These are phyloP conservation scores for Limnephilus rhombicus DNA, from an alignment of 2,888 invertebrate genomes.

Conservation along the genomic window DNA sequence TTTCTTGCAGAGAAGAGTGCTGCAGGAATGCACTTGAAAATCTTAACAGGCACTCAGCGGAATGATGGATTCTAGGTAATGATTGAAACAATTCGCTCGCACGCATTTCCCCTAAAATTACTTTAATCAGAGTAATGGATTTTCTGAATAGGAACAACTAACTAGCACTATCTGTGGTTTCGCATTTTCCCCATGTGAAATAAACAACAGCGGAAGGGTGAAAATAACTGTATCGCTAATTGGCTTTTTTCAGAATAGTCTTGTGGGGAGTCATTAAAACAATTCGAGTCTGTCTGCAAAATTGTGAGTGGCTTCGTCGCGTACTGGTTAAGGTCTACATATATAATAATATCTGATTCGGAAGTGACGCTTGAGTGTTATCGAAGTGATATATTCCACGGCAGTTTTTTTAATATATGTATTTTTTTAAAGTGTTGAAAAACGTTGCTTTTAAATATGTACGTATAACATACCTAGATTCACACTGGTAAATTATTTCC, in stretches of 20 bases:
- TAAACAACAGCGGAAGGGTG: not conserved
- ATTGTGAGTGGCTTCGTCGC: not conserved
- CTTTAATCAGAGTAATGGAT: not conserved
- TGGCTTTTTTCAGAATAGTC: not conserved
- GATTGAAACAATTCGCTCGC: not conserved
- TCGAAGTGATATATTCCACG: not conserved
- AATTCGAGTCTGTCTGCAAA: not conserved
- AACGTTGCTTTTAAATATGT: not conserved
- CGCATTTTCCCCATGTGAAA: not conserved
- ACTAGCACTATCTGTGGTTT: not conserved
- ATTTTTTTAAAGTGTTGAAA: not conserved
- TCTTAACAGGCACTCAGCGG: not conserved
- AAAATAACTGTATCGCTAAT: not conserved
- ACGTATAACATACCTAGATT: not conserved
- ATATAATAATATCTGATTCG: not conserved
- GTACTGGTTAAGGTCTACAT: not conserved
- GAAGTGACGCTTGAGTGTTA: not conserved
- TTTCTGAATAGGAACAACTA: not conserved
- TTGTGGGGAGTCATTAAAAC: not conserved
- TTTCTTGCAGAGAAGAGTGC: not conserved
- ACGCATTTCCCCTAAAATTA: not conserved
- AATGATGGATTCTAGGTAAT: not conserved
- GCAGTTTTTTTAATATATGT: not conserved
- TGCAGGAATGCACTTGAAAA: not conserved
- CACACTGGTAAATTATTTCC: not conserved